These are phyloP conservation scores for Vidua chalybeata DNA, from an alignment of 2,113 vertebrate species.

Conservation along the genomic window DNA sequence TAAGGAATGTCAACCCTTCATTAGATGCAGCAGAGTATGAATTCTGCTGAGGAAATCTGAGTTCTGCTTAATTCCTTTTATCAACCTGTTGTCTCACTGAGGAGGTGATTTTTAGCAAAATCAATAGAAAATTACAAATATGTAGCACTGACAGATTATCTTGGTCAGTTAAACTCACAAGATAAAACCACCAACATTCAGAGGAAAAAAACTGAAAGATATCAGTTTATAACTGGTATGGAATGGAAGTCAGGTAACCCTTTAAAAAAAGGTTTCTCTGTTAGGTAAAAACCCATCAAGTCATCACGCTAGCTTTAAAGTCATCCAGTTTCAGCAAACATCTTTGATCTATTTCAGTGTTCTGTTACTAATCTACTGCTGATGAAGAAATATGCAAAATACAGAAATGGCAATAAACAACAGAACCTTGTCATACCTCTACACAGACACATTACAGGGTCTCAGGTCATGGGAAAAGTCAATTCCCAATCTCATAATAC, in stretches of 20 bases:
- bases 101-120: not conserved
- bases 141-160: not conserved
- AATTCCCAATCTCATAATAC: not conserved
- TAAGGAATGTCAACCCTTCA: not conserved
- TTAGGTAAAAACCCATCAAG: constrained; percentile 3
- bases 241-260: not conserved
- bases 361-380: constrained; percentile 58
- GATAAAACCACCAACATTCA: not conserved
- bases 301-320: constrained; percentile 9
- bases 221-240: not conserved
- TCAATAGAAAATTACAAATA: not conserved
- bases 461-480: constrained; percentile 7
- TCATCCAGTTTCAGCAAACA: constrained; percentile 52
- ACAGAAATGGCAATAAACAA: constrained; percentile 50
- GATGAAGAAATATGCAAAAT: constrained; percentile 44
- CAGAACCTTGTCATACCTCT: constrained; percentile 34
- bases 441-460: not conserved
- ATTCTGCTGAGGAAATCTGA: not conserved
- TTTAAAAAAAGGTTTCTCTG: not conserved
- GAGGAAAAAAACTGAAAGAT: not conserved
- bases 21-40: not conserved
- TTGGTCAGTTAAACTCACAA: not conserved
- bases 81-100: not conserved
- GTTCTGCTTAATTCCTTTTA: not conserved
- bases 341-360: constrained; percentile 65